Evolutionary conservation across 1,140 invertebrate species (phyloP), one percentile per base, ranked within the genome.

Genomic region (Coenobita brevimanus): DNA sequence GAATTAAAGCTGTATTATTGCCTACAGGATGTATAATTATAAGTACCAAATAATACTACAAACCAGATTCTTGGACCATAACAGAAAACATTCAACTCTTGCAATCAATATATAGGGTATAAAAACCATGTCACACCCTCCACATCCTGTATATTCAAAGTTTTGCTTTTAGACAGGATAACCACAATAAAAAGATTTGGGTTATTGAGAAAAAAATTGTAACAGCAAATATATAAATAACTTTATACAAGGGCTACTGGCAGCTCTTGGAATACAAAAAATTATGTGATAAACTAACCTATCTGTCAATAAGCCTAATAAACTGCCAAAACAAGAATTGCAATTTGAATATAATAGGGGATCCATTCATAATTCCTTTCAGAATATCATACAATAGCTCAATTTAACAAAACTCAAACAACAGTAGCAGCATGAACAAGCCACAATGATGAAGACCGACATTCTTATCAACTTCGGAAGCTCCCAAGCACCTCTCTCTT

Each of bases 201-300:
- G 84, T 87, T 87, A 87, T 87, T 87, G 84, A 87, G 76, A 87
- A 87, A 87, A 82, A 87, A 80, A 79, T 87, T 85, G 82, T 71
- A 87, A 87, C 75, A 69, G 75, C 75, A 79, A 87, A 87, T 87
- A 87, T 87, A 87, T 87, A 87, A 87, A 87, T 87, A 87, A 80
- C 84, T 87, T 87, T 87, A 87, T 87, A 87, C 84, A 87, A 87
- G 84, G 84, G 84, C 84, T 87, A 87, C 84, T 79, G 84, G 75
- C 84, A 87, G 84, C 84, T 87, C 84, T 87, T 87, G 84, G 50
- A 80, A 80, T 69, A 79, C 43, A 87, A 79, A 87, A 87, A 83
- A 83, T 64, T 81, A 50, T 83, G 75, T 85, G 71, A 85, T 80
- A 79, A 36, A 87, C 75, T 87, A 87, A 87, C 76, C 84, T 87